Conservation (phyloP, 1,140 invertebrate genomes). For the Hetaerina americana region DNA sequence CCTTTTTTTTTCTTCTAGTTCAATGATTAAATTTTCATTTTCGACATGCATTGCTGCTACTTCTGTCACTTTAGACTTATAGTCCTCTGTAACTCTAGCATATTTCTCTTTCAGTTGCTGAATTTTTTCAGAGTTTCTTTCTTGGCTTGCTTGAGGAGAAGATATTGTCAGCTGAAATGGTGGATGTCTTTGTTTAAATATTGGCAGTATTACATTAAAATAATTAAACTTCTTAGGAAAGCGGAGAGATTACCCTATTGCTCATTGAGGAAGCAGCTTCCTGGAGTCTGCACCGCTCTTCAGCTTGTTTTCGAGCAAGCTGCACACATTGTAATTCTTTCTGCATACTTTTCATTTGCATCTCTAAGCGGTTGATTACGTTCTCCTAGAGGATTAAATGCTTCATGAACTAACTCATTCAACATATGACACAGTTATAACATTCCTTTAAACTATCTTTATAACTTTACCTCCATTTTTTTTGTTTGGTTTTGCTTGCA, state of each 20-base stretch:
- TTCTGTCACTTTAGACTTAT: conserved; percentile 39
- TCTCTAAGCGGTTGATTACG: background rate
- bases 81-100: conserved; percentile 38
- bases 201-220: background rate
- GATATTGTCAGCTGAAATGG: background rate
- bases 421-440: too few species aligned
- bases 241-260: background rate
- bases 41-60: conserved; percentile 36
- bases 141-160: background rate
- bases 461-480: too few species aligned
- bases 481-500: too few species aligned
- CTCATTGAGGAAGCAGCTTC: background rate
- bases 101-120: conserved; percentile 39
- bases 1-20: conserved; percentile 29
- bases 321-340: background rate
- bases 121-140: conserved; percentile 19
- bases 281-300: background rate
- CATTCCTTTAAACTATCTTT: too few species aligned
- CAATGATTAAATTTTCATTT: conserved; percentile 30
- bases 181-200: background rate
- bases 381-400: background rate
- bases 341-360: background rate
- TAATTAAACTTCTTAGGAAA: background rate
- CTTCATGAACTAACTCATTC: too few species aligned
- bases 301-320: background rate